Base-by-base conservation (phyloP, 2,113 vertebrate species). In the Entomyzon cyanotis region DNA sequence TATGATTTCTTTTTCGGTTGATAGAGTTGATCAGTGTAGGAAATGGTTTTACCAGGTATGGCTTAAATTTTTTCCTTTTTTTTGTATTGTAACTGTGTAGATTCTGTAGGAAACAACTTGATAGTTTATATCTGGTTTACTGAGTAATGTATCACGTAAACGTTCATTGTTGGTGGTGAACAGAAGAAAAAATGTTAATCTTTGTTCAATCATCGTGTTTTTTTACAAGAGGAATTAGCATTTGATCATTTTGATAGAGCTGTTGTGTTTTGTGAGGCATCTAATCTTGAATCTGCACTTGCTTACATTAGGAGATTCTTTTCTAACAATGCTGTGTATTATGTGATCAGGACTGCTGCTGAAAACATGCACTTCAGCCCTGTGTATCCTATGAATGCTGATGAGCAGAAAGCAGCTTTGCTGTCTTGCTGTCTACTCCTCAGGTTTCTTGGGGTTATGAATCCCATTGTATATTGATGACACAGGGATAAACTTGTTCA, bases 401-500 rank as follows among this genome's bases (percentile, higher is more conserved):
- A 86, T 86, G 63, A 95, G 84, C n/a, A 88, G 56, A 69, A 75
- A 42, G 55, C 33, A 88, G 46, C 9, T 79, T 95, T 95, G 37
- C 55, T 65, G 71, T 67, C 58, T 65, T 91, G 55, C 44, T 2
- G 2, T 83, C 82, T 59, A 4, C 49, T 70, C 16, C 53, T 82
- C 28, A 12, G 52, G 30, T 88, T 96, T 96, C 76, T 47, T 67
- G 37, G 44, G 42, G 59, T 82, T 92, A 4, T 75, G 79, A 81
- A 63, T 94, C 63, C 41, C n/a, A 49, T 59, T 93, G 76, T 95
- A 77, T 86, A 86, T 83, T 92, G 92, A 94, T 96, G 93, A 80
- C 79, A 88, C 47, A 33, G 59, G 71, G 71, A 84, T 94, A 95
- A 93, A 71, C 46, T 85, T 73, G 50, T 84, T 97, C 70, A 28